These are phyloP conservation scores for Calidris pygmaea DNA, from an alignment of 2,113 vertebrate species.

Conservation along the genomic window DNA sequence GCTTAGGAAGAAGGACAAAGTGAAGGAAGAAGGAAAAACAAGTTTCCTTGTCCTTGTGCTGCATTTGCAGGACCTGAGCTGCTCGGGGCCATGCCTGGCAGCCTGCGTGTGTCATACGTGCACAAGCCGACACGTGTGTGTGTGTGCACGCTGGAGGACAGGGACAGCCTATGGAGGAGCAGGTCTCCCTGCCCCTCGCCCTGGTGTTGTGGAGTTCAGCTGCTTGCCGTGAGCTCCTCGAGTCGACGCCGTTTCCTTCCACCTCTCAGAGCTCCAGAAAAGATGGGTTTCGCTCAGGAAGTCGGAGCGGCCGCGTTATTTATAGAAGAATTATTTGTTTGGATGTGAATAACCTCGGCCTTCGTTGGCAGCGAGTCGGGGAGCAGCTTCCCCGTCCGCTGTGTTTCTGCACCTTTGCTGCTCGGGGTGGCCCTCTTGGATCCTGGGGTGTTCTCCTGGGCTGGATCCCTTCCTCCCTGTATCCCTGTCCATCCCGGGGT, in stretches of 20 bases:
- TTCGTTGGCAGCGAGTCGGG: background rate
- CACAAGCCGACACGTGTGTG: fast-evolving
- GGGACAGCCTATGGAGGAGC: background rate
- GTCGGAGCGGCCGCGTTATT: background rate
- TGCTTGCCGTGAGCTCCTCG: background rate
- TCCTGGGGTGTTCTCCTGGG: background rate
- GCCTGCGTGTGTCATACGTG: fast-evolving
- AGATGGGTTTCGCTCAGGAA: slow-evolving; percentile 18
- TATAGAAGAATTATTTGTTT: slow-evolving; percentile 60
- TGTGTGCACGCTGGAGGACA: fast-evolving
- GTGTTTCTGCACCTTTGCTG: background rate
- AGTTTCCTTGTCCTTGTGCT: background rate
- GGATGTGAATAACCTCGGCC: background rate
- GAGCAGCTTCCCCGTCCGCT: background rate
- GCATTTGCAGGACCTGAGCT: background rate
- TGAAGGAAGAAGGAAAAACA: background rate
- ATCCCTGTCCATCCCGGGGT: background rate
- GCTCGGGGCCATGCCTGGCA: background rate
- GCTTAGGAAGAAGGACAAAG: background rate
- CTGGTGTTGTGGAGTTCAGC: background rate
- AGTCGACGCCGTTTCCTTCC: background rate
- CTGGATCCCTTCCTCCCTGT: background rate
- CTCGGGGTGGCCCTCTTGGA: background rate
- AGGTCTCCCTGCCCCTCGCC: background rate
- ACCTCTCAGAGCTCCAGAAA: slow-evolving; percentile 12